Evolutionary conservation across 2,888 invertebrate species (phyloP).

Genomic region (Synanthedon vespiformis): DNA sequence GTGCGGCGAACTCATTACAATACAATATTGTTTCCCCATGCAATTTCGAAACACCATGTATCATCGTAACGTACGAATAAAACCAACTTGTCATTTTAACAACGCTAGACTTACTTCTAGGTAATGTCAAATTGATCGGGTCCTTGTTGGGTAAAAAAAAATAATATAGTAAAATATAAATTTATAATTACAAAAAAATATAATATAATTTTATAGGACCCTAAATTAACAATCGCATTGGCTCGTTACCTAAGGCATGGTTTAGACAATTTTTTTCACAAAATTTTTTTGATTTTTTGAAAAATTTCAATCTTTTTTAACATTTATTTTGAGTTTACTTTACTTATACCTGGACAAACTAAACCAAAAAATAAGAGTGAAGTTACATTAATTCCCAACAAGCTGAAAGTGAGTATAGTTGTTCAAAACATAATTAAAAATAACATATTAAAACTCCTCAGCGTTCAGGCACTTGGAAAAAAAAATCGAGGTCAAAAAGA

Average conservation of each 20-base stretch:
- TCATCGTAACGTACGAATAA: conserved; percentile 7
- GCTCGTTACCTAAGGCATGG: neutral
- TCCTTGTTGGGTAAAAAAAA: conserved; percentile 8
- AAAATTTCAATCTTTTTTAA: too few relatives aligned
- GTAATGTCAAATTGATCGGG: conserved; percentile 63
- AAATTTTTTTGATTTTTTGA: too few relatives aligned
- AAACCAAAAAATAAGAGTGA: too few relatives aligned
- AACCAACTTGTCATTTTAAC: conserved; percentile 63
- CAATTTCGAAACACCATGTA: neutral
- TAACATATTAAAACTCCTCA: too few relatives aligned
- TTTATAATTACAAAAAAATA: conserved; percentile 9
- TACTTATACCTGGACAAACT: too few relatives aligned
- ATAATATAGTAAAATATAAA: conserved; percentile 12
- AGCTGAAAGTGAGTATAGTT: too few relatives aligned
- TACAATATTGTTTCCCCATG: neutral
- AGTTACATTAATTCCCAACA: too few relatives aligned
- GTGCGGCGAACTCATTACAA: neutral
- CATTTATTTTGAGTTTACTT: too few relatives aligned
- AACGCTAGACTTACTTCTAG: conserved; percentile 59
- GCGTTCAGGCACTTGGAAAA: too few relatives aligned
- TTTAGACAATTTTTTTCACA: too few relatives aligned
- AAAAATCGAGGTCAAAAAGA: too few relatives aligned
- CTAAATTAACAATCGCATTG: conserved; percentile 8
- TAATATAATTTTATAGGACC: conserved; percentile 3
- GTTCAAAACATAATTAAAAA: too few relatives aligned